Evolutionary conservation across 2,113 vertebrate species (phyloP).

Genomic region (Eptesicus fuscus): DNA sequence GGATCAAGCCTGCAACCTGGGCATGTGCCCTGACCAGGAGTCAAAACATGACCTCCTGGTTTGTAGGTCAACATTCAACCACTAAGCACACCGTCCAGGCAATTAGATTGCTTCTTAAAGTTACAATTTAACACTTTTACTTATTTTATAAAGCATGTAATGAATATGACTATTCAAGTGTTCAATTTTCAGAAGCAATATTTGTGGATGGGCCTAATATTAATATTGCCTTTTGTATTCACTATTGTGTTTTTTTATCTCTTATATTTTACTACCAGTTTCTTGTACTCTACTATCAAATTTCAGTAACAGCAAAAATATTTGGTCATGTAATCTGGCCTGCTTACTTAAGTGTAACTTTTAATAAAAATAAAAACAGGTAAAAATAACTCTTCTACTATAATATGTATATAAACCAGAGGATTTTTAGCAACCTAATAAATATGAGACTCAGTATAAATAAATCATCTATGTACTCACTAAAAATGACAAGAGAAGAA

Average conservation of each 20-base stretch:
- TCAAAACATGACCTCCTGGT: too few relatives aligned
- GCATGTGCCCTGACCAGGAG: too few relatives aligned
- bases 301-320: not conserved
- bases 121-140: not conserved
- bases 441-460: not conserved
- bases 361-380: not conserved
- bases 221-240: not conserved
- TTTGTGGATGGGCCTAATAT: not conserved
- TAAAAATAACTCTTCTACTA: not conserved
- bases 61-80: too few relatives aligned
- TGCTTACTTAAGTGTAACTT: not conserved
- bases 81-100: too few relatives aligned
- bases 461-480: not conserved
- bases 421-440: not conserved
- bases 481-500: not conserved
- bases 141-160: not conserved
- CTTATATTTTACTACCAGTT: not conserved
- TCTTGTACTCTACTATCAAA: not conserved
- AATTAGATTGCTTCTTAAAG: not conserved
- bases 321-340: not conserved
- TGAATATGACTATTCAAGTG: not conserved
- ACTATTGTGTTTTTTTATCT: not conserved
- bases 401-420: not conserved
- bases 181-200: not conserved
- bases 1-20: too few relatives aligned